phyloP scores from a whole-genome alignment of 2,113 vertebrate genomes.

The Antigone vipio region DNA sequence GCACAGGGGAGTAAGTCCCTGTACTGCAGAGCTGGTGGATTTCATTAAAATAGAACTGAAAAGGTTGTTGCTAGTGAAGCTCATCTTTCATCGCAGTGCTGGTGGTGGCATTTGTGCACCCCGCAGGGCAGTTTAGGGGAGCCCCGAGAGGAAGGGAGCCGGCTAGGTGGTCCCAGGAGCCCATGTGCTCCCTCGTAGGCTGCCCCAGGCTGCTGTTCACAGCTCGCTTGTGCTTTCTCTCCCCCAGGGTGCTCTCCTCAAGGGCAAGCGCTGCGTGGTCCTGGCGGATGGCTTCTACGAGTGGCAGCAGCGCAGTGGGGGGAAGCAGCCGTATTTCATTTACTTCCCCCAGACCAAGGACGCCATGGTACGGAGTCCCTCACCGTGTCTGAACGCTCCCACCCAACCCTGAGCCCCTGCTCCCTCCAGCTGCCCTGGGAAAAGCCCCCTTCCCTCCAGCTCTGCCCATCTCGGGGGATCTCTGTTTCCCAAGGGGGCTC shows the following conservation, averaged over 20 bases:
- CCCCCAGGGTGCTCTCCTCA: slow-evolving; percentile 82
- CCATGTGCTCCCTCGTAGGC: not conserved
- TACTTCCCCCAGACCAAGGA: slow-evolving; percentile 85
- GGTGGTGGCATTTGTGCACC: not conserved
- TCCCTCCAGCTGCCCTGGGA: not conserved
- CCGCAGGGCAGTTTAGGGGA: fast-evolving
- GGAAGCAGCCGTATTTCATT: slow-evolving; percentile 93
- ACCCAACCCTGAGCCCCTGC: not conserved
- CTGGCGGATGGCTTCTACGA: slow-evolving; percentile 96
- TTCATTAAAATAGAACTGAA: not conserved
- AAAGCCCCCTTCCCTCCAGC: not conserved
- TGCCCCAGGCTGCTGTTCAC: not conserved
- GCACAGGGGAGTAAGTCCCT: not conserved
- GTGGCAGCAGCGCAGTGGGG: slow-evolving; percentile 80
- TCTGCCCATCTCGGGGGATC: not conserved
- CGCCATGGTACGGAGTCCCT: not conserved
- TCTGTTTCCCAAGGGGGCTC: not conserved
- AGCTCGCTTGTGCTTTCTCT: not conserved
- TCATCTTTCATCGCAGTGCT: not conserved
- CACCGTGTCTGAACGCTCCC: fast-evolving
- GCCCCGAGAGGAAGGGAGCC: fast-evolving
- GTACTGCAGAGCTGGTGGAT: not conserved
- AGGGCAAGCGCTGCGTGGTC: slow-evolving; percentile 92
- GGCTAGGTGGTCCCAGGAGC: not conserved
- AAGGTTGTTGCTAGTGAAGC: not conserved